These are phyloP conservation scores for Syngnathus rostellatus DNA, from an alignment of 2,797 vertebrate genomes.

Conservation along the genomic window DNA sequence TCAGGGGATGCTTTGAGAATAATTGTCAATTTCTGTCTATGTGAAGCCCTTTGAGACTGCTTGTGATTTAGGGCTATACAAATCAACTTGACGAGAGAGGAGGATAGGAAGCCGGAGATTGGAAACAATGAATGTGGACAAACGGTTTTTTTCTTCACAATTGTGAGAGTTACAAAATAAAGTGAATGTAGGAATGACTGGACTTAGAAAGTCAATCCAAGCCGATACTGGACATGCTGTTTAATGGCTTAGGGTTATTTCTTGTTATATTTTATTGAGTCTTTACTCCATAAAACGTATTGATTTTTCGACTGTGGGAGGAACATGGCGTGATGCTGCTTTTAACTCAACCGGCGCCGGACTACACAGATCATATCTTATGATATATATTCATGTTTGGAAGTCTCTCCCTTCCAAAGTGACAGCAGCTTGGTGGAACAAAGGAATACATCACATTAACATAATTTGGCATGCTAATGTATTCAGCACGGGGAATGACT, in stretches of 20 bases:
- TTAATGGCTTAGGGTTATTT: too few relatives aligned
- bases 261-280: not conserved
- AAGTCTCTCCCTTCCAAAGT: slow-evolving; percentile 21
- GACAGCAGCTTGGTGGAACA: slow-evolving; percentile 53
- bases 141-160: too few relatives aligned
- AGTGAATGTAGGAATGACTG: too few relatives aligned
- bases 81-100: slow-evolving; percentile 14
- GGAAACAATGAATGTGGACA: not conserved
- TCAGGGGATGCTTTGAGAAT: too few relatives aligned
- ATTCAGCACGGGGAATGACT: slow-evolving; percentile 49
- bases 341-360: not conserved
- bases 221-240: not conserved
- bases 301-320: not conserved
- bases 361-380: not conserved
- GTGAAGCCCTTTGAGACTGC: too few relatives aligned
- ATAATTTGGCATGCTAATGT: slow-evolving; percentile 67
- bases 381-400: slow-evolving; percentile 2
- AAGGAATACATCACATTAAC: slow-evolving; percentile 57
- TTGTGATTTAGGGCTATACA: too few relatives aligned
- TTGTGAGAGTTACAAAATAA: too few relatives aligned
- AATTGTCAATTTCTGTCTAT: too few relatives aligned
- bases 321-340: not conserved
- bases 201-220: too few relatives aligned
- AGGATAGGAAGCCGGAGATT: not conserved
- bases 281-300: not conserved